These are phyloP conservation scores for Reticulitermes speratus DNA, from an alignment of 1,140 invertebrate genomes.

Conservation along the genomic window DNA sequence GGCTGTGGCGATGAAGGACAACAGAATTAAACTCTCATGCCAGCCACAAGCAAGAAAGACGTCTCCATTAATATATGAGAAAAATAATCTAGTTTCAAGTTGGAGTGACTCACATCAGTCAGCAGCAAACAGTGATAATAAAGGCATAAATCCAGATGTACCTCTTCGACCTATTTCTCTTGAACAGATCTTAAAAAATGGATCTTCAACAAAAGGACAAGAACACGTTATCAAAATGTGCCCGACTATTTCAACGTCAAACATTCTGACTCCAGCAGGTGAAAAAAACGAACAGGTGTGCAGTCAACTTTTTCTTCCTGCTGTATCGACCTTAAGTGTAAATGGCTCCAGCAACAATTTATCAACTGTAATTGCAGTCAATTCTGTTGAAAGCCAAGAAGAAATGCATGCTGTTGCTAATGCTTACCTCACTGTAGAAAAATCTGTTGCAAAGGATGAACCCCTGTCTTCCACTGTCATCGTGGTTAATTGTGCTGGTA, in stretches of 20 bases:
- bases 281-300: not conserved
- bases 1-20: not conserved
- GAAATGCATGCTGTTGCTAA: not conserved
- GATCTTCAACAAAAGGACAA: not conserved
- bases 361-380: conserved; percentile 21
- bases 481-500: not conserved
- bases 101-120: not conserved
- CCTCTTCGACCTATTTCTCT: not conserved
- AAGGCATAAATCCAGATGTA: not conserved
- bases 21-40: not conserved
- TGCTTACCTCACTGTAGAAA: not conserved
- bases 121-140: not conserved
- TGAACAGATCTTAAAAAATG: not conserved
- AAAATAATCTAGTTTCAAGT: not conserved
- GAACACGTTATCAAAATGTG: not conserved
- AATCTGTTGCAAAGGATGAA: not conserved
- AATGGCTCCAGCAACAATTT: not conserved
- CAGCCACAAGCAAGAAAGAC: not conserved
- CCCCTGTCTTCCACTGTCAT: conserved; percentile 24
- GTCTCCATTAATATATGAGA: not conserved
- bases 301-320: not conserved
- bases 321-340: not conserved
- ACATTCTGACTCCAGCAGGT: not conserved
- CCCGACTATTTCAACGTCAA: not conserved
- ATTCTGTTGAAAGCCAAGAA: conserved; percentile 1